Conservation (phyloP, 2,113 vertebrate species). For the Lagopus muta region DNA sequence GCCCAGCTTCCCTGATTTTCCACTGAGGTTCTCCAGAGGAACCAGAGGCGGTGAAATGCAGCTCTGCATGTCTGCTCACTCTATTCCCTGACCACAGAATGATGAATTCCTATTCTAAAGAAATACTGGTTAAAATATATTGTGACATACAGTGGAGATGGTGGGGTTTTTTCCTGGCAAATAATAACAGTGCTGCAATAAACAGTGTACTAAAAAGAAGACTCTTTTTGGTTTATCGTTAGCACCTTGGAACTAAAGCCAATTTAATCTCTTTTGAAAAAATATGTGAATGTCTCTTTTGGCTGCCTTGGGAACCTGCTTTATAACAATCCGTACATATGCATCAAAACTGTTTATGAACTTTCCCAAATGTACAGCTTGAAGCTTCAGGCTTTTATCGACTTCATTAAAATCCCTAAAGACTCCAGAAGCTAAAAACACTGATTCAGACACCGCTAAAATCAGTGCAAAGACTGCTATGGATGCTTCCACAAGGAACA, state of each 20-base stretch:
- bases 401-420: neutral
- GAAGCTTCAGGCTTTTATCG: neutral
- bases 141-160: neutral
- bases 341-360: neutral
- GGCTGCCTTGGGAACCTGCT: neutral
- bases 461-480: neutral
- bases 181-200: neutral
- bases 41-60: neutral
- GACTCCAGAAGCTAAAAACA: neutral
- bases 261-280: neutral
- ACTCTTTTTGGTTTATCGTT: neutral
- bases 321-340: fast-evolving
- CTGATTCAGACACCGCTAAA: neutral
- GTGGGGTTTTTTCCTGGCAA: neutral
- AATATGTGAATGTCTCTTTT: neutral
- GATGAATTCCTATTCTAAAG: neutral
- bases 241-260: neutral
- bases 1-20: neutral
- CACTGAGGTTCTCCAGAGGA: neutral
- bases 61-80: neutral
- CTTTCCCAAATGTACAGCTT: neutral
- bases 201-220: neutral
- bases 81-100: neutral
- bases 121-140: neutral
- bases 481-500: neutral